Evolutionary conservation across 2,113 vertebrate species (phyloP).

Genomic region (Saimiri boliviensis): DNA sequence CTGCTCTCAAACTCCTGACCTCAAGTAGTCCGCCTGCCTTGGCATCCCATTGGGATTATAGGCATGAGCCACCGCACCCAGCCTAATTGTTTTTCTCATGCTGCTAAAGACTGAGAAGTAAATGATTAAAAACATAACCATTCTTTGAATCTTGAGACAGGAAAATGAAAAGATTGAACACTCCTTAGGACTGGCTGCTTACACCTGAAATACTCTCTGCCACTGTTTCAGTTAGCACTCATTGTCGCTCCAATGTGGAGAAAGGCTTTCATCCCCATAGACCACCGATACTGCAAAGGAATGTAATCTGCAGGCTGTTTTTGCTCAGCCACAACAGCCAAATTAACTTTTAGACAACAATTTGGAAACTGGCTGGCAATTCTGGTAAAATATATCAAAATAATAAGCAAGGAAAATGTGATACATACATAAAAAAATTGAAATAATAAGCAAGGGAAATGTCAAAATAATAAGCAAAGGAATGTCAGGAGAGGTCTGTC

Average conservation of each 20-base stretch:
- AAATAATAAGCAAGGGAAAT: neutral
- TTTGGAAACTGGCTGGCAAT: neutral
- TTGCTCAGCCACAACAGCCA: neutral
- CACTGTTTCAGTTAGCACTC: accelerated
- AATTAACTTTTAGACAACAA: neutral
- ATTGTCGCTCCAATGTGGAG: neutral
- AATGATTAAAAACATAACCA: neutral
- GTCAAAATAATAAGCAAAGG: neutral
- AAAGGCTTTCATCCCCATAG: accelerated
- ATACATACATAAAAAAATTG: too few species aligned
- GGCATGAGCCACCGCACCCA: accelerated
- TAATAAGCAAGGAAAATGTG: neutral
- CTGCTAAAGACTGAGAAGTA: neutral
- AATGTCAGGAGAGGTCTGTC: neutral
- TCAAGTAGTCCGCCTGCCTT: too few species aligned
- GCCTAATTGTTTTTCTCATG: neutral
- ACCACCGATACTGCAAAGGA: accelerated
- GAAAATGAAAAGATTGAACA: neutral
- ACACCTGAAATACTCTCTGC: accelerated
- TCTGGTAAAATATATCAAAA: neutral
- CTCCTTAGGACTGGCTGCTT: neutral
- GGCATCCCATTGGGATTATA: too few species aligned
- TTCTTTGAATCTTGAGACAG: neutral
- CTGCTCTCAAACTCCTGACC: too few species aligned
- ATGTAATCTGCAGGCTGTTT: accelerated